Evolutionary conservation across 35 echinoderm and acorn worm species (phyloP).

Genomic region (Stichopus chloronotus): DNA sequence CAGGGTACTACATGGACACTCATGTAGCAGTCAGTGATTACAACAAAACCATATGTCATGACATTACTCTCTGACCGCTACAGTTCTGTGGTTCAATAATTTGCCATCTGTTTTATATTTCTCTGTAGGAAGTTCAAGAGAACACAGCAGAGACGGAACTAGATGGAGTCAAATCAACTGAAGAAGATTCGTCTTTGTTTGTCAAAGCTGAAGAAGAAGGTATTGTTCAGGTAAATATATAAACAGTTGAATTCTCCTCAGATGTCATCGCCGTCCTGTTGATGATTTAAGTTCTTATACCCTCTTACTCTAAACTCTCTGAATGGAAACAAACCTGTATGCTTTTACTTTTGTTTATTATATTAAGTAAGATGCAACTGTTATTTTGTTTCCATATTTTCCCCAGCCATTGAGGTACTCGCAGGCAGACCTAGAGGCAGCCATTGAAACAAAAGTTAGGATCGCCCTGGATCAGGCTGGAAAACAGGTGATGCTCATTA

Average conservation of each 20-base stretch:
- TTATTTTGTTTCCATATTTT: not conserved
- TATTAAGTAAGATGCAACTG: no score
- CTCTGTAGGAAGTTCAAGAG: not conserved
- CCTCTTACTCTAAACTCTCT: no score
- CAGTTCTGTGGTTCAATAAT: no score
- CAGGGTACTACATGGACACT: no score
- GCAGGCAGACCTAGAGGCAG: constrained; percentile 83
- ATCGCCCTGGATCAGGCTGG: constrained; percentile 25
- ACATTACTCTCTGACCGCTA: no score
- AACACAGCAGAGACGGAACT: not conserved
- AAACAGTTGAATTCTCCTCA: not conserved
- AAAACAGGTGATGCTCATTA: constrained; percentile 57
- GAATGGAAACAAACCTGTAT: no score
- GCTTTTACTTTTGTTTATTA: no score
- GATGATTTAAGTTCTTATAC: no score
- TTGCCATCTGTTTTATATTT: no score
- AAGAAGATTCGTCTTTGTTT: not conserved
- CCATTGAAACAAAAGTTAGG: constrained; percentile 66
- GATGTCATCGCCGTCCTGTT: no score
- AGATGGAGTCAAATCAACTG: not conserved
- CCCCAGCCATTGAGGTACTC: constrained; percentile 85
- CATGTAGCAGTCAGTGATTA: no score
- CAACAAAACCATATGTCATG: no score
- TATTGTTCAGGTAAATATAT: constrained; percentile 58
- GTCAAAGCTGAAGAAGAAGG: constrained; percentile 58